These are phyloP conservation scores for Chaetura pelagica DNA, from an alignment of 2,113 vertebrate genomes.

Conservation along the genomic window DNA sequence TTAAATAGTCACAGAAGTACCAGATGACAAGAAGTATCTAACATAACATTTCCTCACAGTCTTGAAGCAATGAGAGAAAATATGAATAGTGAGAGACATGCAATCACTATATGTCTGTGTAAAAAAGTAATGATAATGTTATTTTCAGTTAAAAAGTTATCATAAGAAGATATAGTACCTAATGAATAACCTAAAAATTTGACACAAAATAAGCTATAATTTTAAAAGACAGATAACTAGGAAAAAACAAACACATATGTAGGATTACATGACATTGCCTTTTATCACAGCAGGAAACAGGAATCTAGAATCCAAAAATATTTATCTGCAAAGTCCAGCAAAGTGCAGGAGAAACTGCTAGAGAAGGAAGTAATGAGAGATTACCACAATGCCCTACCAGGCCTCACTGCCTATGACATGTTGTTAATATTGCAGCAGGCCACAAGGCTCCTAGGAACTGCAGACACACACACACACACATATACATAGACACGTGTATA, in stretches of 20 bases:
- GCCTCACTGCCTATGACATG: neutral
- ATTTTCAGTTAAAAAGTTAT: neutral
- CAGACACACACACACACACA: neutral
- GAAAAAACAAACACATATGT: fast-evolving
- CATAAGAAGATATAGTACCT: neutral
- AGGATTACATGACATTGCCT: neutral
- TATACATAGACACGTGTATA: fast-evolving
- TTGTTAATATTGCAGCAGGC: neutral
- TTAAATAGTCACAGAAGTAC: neutral
- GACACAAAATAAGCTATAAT: neutral
- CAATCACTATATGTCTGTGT: neutral
- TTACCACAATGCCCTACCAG: neutral
- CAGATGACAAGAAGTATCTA: neutral
- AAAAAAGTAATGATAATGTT: neutral
- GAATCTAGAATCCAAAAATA: neutral
- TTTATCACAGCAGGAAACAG: neutral
- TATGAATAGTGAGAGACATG: neutral
- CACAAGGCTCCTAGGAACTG: neutral
- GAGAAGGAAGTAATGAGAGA: neutral
- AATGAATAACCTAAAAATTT: neutral
- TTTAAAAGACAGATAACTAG: neutral
- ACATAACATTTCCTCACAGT: neutral
- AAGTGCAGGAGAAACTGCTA: neutral
- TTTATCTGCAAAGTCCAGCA: neutral
- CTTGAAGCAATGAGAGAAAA: neutral